These are phyloP conservation scores for Melanotaenia duboulayi DNA, from an alignment of 2,113 vertebrate genomes.

Conservation along the genomic window DNA sequence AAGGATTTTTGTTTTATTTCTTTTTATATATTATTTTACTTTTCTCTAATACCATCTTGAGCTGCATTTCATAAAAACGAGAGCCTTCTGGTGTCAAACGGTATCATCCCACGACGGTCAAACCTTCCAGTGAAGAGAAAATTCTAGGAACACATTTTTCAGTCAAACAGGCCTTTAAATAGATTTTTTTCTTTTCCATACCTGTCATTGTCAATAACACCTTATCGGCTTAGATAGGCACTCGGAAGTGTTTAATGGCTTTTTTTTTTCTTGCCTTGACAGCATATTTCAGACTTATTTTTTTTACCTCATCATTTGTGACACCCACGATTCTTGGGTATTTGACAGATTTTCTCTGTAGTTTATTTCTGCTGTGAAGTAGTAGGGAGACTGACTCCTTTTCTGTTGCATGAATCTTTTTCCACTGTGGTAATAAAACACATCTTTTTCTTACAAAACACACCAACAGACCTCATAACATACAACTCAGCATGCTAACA, in stretches of 20 bases:
- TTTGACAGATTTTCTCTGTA: constrained; percentile 15
- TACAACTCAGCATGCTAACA: too few species aligned
- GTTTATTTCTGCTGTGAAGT: constrained; percentile 17
- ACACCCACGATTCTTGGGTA: constrained; percentile 2
- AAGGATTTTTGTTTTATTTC: too few species aligned
- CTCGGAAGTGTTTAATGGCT: neutral
- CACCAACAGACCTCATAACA: neutral
- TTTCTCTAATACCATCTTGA: too few species aligned
- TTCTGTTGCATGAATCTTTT: neutral
- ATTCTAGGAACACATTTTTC: too few species aligned
- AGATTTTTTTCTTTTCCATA: constrained; percentile 10
- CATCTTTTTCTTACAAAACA: neutral
- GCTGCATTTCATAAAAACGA: too few species aligned
- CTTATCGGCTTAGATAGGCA: constrained; percentile 4
- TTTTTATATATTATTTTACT: too few species aligned
- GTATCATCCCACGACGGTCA: too few species aligned
- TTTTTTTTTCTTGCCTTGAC: constrained; percentile 1
- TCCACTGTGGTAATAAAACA: constrained; percentile 12
- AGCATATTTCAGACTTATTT: neutral
- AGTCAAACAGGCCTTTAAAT: constrained; percentile 7
- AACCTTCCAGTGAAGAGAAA: too few species aligned
- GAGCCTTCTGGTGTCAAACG: too few species aligned
- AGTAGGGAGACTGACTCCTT: neutral
- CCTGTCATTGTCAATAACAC: constrained; percentile 16
- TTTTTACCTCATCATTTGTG: constrained; percentile 10